Percentiles rank a stretch among this genome's conserved stretches.
Conservation (phyloP, 2,797 vertebrate species). For the Parotocinclus haroldoi region DNA sequence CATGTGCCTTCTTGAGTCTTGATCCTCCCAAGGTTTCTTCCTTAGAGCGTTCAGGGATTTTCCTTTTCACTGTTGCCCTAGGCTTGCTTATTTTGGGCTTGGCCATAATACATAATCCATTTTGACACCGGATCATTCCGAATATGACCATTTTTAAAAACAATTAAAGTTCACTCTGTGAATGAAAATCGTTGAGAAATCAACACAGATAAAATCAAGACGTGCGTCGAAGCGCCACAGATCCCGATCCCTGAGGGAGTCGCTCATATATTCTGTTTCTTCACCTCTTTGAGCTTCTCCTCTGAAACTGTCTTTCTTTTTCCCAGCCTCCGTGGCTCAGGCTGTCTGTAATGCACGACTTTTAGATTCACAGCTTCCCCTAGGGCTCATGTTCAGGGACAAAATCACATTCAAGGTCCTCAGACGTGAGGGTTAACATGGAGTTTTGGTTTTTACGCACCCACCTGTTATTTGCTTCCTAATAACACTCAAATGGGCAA, state of each 20-base stretch:
- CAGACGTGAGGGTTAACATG: neutral
- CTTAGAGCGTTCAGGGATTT: too few species aligned
- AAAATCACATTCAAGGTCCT: conserved; percentile 21
- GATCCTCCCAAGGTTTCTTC: too few species aligned
- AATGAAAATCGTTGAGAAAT: conserved; percentile 12
- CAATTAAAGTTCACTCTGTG: too few species aligned
- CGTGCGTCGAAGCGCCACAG: conserved; percentile 13
- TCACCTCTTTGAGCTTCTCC: conserved; percentile 11
- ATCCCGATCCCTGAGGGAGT: neutral
- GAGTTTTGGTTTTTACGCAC: too few species aligned
- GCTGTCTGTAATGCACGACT: conserved; percentile 20
- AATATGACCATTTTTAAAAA: too few species aligned
- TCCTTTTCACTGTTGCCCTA: too few species aligned
- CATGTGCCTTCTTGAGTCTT: too few species aligned
- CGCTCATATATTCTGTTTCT: conserved; percentile 7
- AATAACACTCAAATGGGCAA: too few species aligned
- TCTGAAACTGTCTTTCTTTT: neutral
- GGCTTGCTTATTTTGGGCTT: too few species aligned
- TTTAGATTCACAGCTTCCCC: conserved; percentile 18
- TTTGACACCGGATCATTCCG: too few species aligned
- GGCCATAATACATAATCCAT: too few species aligned
- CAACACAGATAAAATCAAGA: conserved; percentile 7
- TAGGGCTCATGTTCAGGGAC: conserved; percentile 37
- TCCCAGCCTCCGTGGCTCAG: conserved; percentile 11
- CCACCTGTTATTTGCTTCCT: too few species aligned